Conservation (phyloP, 2,888 invertebrate species). For the Vesta saturnalis region DNA sequence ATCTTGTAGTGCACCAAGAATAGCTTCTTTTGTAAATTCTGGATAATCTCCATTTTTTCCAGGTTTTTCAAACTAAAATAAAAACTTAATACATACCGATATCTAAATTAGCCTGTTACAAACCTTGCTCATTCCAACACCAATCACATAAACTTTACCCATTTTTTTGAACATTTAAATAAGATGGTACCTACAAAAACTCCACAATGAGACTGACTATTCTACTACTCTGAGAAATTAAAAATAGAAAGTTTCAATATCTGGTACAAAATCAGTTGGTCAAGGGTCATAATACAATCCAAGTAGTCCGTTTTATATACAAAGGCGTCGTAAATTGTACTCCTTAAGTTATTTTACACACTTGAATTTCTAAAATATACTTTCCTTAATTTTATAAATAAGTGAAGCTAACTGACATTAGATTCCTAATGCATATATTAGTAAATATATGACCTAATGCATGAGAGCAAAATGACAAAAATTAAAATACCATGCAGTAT, state of each 20-base stretch:
- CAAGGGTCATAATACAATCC: background rate
- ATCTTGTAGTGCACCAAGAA: slow-evolving; percentile 86
- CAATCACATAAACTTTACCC: slow-evolving; percentile 84
- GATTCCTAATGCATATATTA: too few relatives aligned
- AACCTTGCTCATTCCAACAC: slow-evolving; percentile 97
- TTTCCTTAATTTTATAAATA: too few relatives aligned
- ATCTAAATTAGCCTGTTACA: slow-evolving; percentile 39
- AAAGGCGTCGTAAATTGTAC: too few relatives aligned
- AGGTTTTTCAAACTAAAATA: slow-evolving; percentile 87
- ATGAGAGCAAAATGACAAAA: too few relatives aligned
- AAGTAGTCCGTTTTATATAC: too few relatives aligned
- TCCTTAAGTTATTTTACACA: too few relatives aligned
- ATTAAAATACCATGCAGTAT: too few relatives aligned
- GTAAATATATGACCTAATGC: too few relatives aligned
- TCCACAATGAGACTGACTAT: too few relatives aligned
- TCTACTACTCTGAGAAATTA: too few relatives aligned
- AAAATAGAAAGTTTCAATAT: background rate
- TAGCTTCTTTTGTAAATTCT: slow-evolving; percentile 93
- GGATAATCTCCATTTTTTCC: slow-evolving; percentile 91
- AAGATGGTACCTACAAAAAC: background rate
- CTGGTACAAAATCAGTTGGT: background rate
- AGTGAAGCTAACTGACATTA: too few relatives aligned
- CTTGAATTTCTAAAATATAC: too few relatives aligned
- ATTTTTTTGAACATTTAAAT: slow-evolving; percentile 48
- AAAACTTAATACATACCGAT: slow-evolving; percentile 12